These are phyloP conservation scores for Tenthredo livida DNA, from an alignment of 2,888 invertebrate species.

Conservation along the genomic window DNA sequence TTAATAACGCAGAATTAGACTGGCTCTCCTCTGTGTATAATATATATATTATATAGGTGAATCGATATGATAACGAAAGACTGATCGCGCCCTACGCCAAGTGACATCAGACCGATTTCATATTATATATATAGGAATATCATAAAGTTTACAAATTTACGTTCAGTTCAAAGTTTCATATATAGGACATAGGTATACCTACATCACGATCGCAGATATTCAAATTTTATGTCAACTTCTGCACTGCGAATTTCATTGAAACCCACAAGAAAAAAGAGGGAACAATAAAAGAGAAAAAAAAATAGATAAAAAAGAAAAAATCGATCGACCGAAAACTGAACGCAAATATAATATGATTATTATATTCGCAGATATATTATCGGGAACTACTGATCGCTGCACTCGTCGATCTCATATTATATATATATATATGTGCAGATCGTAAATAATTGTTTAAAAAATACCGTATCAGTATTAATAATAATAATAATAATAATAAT, in stretches of 20 bases:
- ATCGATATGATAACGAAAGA: neutral
- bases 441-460: neutral
- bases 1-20: conserved; percentile 9
- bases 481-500: neutral
- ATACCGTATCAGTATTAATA: neutral
- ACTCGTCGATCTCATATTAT: neutral
- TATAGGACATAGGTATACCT: too few species aligned
- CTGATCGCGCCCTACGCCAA: conserved; percentile 49
- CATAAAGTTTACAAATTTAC: neutral
- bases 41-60: neutral
- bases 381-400: neutral
- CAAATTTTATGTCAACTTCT: too few species aligned
- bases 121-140: conserved; percentile 56
- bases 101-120: conserved; percentile 41
- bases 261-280: neutral
- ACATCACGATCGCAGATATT: too few species aligned
- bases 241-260: too few species aligned
- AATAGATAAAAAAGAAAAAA: neutral
- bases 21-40: conserved; percentile 11
- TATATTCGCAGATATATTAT: neutral
- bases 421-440: neutral
- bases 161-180: neutral
- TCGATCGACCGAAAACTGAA: neutral
- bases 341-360: neutral
- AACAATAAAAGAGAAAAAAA: neutral